Evolutionary conservation across 1,140 invertebrate species (phyloP), one percentile per base, ranked within the genome.

Genomic region (Lordiphosa collinella): DNA sequence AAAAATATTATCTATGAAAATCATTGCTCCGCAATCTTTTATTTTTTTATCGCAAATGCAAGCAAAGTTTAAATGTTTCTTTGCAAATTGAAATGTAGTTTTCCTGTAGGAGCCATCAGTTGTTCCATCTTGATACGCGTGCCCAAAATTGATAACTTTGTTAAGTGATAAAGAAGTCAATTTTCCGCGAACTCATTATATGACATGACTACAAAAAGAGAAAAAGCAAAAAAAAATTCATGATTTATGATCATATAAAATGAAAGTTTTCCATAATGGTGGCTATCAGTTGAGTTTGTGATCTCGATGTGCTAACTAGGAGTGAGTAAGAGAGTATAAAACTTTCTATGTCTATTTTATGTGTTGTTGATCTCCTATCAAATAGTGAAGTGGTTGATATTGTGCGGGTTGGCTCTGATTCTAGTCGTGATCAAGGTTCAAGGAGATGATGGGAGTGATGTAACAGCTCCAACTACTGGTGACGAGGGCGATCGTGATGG

Each of bases 241-340:
- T 10, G 25, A 13, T n/a, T 36, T 29, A n/a, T 40, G 36, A 18
- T 58, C 16, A 60, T 80, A 79, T 80, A 79, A 79, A 80, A 46
- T 54, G 31, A 14, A 46, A 32, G 48, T 46, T 46, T 32, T 5
- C 14, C 14, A 36, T 16, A 5, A 11, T 16, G 32, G 29, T 3
- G 16, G 11, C 31, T 12, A 59, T 14, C 56, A 79, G 75, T 79
- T 66, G 49, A 16, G 11, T 25, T 32, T 14, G 16, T 14, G 37
- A 64, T 31, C 32, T 36, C 25, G 25, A 1, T 34, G 5, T 35
- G 22, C 53, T 34, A 13, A 46, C 55, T 43, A 79, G 65, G 55
- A 79, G 76, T 80, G 43, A 50, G 75, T 74, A 47, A 14, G 8
- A 22, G 25, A 4, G 36, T 1, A 0, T 31, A 16, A 8, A 13